Conservation (phyloP, 2,888 invertebrate genomes). For the Chrysina gloriosa region DNA sequence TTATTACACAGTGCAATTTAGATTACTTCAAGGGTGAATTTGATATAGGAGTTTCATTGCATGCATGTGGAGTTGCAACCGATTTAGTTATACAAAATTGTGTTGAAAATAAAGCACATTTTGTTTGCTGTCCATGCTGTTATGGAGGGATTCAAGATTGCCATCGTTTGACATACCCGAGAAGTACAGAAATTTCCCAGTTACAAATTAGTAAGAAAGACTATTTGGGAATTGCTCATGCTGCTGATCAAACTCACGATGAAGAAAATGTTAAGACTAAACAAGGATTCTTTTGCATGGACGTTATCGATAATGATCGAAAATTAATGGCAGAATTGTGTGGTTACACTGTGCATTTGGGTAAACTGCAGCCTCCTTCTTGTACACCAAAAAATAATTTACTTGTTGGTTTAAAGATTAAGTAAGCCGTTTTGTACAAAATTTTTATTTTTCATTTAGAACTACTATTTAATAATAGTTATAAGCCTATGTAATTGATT, state of each 20-base stretch:
- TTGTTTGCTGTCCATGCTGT: slow-evolving; percentile 94
- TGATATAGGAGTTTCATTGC: slow-evolving; percentile 88
- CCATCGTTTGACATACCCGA: slow-evolving; percentile 83
- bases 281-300: slow-evolving; percentile 89
- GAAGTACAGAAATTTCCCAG: slow-evolving; percentile 72
- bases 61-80: slow-evolving; percentile 95
- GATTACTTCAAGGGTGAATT: slow-evolving; percentile 87
- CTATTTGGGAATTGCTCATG: slow-evolving; percentile 86
- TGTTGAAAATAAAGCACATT: slow-evolving; percentile 78
- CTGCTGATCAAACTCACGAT: slow-evolving; percentile 92
- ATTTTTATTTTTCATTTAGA: background rate
- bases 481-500: background rate
- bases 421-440: background rate
- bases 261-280: slow-evolving; percentile 75
- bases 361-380: slow-evolving; percentile 80
- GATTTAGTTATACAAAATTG: slow-evolving; percentile 92
- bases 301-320: slow-evolving; percentile 88
- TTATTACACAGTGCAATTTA: slow-evolving; percentile 88
- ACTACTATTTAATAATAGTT: no score
- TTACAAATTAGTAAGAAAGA: slow-evolving; percentile 62
- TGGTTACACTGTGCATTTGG: slow-evolving; percentile 81
- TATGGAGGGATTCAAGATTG: slow-evolving; percentile 90
- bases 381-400: slow-evolving; percentile 95
- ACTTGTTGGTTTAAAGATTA: slow-evolving; percentile 77
- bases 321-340: slow-evolving; percentile 78